Evolutionary conservation across 2,888 invertebrate genomes (phyloP), one percentile per base, ranked within the genome.

Genomic region (Ophraella communa): DNA sequence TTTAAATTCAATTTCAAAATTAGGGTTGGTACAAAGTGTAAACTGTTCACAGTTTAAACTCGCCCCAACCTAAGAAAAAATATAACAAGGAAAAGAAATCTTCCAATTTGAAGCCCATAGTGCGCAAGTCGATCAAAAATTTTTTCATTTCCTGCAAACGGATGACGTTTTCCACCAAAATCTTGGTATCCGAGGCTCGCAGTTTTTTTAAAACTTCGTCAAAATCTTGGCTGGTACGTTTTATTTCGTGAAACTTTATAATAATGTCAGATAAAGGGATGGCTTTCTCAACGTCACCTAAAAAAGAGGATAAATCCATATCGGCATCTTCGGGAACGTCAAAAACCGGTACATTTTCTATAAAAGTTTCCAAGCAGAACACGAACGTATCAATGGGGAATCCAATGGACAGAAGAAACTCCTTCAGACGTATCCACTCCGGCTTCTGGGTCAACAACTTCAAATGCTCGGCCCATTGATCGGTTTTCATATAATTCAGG

Each of bases 1-100:
- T n/a, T n/a, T n/a, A n/a, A n/a, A 39, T 39, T 3, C 7, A 52
- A 62, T 21, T 17, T 54, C 47, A 51, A 52, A 44, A 21, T 47
- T 21, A 51, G 1, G 33, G 23, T 53, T 53, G 24, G 27, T 53
- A 55, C 52, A 45, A 49, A 59, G 47, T 39, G 44, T 3, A 57
- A 53, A 23, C 4, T 33, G 8, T 33, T 56, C n/a, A 51, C 8
- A 62, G 5, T 21, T 67, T 52, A 20, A 64, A 64, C 35, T 67
- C 66, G 11, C 69, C 69, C 77, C 77, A 77, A 20, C 76, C 76
- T 14, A 74, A 67, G 44, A 73, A 65, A 10, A 60, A 58, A 51
- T 73, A 76, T 10, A 73, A 11, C 21, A 71, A 52, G 11, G 68
- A 54, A 21, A 73, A 24, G 8, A 70, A 30, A 4, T 68, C 57